Conservation (phyloP, 2,113 vertebrate genomes). For the Narcine bancroftii region DNA sequence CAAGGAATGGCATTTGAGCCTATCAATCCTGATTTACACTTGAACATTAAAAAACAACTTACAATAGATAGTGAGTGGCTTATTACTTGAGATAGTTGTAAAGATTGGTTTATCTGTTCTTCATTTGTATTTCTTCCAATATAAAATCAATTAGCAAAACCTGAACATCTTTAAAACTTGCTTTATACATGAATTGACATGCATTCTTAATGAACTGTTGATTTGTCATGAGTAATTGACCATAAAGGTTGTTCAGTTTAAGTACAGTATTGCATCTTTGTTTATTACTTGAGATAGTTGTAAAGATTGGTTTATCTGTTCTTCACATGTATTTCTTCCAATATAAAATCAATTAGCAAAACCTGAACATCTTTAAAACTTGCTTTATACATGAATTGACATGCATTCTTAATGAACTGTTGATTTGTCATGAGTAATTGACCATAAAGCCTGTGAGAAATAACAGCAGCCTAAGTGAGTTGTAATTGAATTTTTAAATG, state of each 20-base stretch:
- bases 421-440: conserved; percentile 39
- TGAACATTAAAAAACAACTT: not conserved
- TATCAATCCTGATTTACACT: not conserved
- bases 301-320: not conserved
- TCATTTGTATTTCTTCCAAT: not conserved
- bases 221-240: conserved; percentile 39
- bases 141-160: conserved; percentile 2
- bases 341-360: conserved; percentile 12
- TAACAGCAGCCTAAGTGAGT: conserved; percentile 36
- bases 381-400: conserved; percentile 36
- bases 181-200: conserved; percentile 23
- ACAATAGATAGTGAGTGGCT: conserved; percentile 35
- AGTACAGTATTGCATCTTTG: too few relatives aligned
- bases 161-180: conserved; percentile 19
- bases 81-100: conserved; percentile 4
- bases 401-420: conserved; percentile 37
- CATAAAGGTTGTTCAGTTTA: conserved; percentile 38
- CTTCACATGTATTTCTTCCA: not conserved
- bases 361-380: not conserved
- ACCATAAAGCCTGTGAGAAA: conserved; percentile 39
- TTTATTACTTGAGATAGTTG: too few relatives aligned
- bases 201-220: conserved; percentile 38
- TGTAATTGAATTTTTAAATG: conserved; percentile 27
- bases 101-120: not conserved
- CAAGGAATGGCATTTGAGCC: not conserved